Evolutionary conservation across 53 echinoderm and acorn worm genomes (phyloP).

Genomic region (Glandiceps talaboti): DNA sequence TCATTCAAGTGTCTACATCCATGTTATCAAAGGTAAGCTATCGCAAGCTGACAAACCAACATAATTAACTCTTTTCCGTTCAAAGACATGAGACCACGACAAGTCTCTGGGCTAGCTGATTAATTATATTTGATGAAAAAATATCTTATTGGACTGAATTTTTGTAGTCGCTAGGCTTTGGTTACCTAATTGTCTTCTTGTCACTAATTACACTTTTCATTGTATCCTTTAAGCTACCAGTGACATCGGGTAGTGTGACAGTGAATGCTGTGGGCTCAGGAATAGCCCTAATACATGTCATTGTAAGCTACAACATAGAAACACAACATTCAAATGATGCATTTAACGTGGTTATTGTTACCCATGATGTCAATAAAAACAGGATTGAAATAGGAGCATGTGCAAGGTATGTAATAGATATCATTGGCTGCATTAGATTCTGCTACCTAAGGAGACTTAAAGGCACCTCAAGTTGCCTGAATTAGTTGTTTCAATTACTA

Average conservation of each 20-base stretch:
- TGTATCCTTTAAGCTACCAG: constrained; percentile 29
- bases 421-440: too few species aligned
- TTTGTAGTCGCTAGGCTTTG: not conserved
- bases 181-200: not conserved
- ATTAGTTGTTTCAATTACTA: too few species aligned
- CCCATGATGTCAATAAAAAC: constrained; percentile 22
- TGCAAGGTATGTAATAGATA: constrained; percentile 27
- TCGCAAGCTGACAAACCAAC: too few species aligned
- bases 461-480: too few species aligned
- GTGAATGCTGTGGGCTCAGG: constrained; percentile 36
- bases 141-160: too few species aligned
- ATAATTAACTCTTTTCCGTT: too few species aligned
- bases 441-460: too few species aligned
- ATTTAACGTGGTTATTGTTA: constrained; percentile 26
- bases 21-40: too few species aligned
- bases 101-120: too few species aligned
- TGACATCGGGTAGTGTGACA: constrained; percentile 25
- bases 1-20: too few species aligned
- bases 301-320: constrained; percentile 41
- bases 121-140: too few species aligned
- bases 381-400: constrained; percentile 32
- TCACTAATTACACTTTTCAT: not conserved
- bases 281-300: constrained; percentile 44
- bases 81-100: too few species aligned
- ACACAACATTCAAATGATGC: constrained; percentile 13